Evolutionary conservation across 2,113 vertebrate genomes (phyloP), one percentile per base, ranked within the genome.

Genomic region (Xiphophorus hellerii): DNA sequence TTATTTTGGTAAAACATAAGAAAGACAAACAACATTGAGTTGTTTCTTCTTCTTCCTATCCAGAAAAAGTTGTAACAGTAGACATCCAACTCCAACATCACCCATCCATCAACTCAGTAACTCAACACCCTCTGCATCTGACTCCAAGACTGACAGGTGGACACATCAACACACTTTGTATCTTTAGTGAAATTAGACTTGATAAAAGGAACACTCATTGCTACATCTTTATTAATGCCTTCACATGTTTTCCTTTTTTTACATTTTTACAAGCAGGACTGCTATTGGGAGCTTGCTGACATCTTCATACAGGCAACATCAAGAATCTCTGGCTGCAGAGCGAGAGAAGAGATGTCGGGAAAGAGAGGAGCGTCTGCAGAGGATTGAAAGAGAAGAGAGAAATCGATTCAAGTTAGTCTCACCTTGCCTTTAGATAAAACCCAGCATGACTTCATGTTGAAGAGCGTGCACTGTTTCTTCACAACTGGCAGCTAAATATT

Each of bases 271-370:
- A 0, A 48, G 35, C 80, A 99, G 97, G 90, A 90, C 95, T 29
- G 82, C 91, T 74, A 88, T 95, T 73, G 96, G 96, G 80, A 94
- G 96, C 80, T 94, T 99, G 80, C 93, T 99, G 62, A 95, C 95
- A 11, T 99, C 96, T 63, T 98, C 98, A 9, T 97, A 97, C 93
- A 94, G 96, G 81, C 98, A 99, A 88, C 98, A 99, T 90, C 97
- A 99, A 84, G 98, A 99, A 84, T 96, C 97, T 11, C 90, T 99
- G 93, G 94, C 97, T 66, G 95, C 95, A 22, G 98, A 99, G 88
- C 94, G 98, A 88, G 98, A 98, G 83, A 94, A 94, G 68, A 93
- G 97, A 44, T 95, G 97, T 9, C 91, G 94, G 80, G 97, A 99
- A 89, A 95, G 97, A 92, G 98, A 99, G 70, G 97, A 98, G 75